These are phyloP conservation scores for Periophthalmodon schlosseri DNA, from an alignment of 2,113 vertebrate genomes.

Conservation along the genomic window DNA sequence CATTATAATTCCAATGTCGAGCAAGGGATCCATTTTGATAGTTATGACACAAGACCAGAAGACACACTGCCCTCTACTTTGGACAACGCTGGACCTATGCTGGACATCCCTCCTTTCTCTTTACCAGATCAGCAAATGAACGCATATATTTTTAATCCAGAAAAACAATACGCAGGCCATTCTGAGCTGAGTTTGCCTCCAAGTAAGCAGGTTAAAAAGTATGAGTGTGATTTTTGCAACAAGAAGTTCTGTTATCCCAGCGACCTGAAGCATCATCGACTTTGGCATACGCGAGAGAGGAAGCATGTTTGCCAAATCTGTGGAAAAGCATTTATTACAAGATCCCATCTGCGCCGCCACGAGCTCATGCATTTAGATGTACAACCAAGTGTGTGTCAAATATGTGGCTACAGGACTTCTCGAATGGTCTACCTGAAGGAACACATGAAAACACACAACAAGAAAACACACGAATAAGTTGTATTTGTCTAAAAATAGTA, in stretches of 20 bases:
- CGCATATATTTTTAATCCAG: not conserved
- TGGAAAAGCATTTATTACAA: conserved; percentile 5
- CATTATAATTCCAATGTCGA: not conserved
- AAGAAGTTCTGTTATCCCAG: conserved; percentile 12
- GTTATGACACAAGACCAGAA: not conserved
- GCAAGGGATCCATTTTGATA: conserved; percentile 1
- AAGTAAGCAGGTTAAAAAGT: not conserved
- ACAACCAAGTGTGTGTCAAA: not conserved
- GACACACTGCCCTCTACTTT: not conserved
- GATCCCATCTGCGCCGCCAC: conserved; percentile 5
- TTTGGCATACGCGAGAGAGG: conserved; percentile 3
- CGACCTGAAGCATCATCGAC: conserved; percentile 4
- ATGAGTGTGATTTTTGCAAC: conserved; percentile 4
- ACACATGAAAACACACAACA: conserved; percentile 6
- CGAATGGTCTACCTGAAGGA: conserved; percentile 2
- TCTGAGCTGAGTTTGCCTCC: not conserved
- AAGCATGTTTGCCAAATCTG: not conserved
- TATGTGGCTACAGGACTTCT: conserved; percentile 7
- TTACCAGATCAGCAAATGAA: conserved; percentile 3
- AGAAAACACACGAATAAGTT: not conserved
- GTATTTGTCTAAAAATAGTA: not conserved
- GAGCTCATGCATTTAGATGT: conserved; percentile 11
- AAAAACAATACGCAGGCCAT: not conserved
- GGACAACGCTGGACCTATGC: not conserved
- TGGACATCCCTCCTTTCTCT: not conserved